phyloP scores from a whole-genome alignment of 2,888 invertebrate genomes.

The Timandra comae region DNA sequence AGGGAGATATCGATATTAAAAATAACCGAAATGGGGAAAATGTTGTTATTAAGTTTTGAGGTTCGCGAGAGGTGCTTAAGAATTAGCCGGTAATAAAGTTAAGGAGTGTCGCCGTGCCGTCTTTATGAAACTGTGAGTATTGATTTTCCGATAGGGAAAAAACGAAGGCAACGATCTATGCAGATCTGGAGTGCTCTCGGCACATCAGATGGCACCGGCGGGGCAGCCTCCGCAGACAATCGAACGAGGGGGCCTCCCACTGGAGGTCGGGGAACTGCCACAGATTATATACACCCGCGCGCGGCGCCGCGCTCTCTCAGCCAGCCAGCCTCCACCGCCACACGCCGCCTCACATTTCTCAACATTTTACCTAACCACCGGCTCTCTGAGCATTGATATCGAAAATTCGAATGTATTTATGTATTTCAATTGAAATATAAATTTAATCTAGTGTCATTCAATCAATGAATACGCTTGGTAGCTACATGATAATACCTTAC shows the following conservation, averaged over 20 bases:
- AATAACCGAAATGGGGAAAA: slow-evolving; percentile 13
- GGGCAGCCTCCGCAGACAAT: slow-evolving; percentile 77
- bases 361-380: too few species aligned
- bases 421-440: too few species aligned
- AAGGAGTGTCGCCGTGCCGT: slow-evolving; percentile 48
- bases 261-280: slow-evolving; percentile 65
- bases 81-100: slow-evolving; percentile 52
- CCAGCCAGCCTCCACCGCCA: too few species aligned
- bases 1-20: slow-evolving; percentile 9
- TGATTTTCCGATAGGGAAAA: slow-evolving; percentile 77
- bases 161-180: slow-evolving; percentile 77
- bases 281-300: slow-evolving; percentile 40
- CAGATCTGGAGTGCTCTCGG: slow-evolving; percentile 77
- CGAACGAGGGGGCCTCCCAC: slow-evolving; percentile 65
- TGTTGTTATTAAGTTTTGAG: slow-evolving; percentile 18
- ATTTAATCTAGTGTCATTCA: too few species aligned
- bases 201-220: slow-evolving; percentile 77
- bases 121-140: slow-evolving; percentile 71
- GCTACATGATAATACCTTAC: slow-evolving; percentile 8
- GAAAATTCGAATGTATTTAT: too few species aligned
- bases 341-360: too few species aligned
- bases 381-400: too few species aligned
- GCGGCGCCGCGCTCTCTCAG: neutral
- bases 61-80: slow-evolving; percentile 23
- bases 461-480: too few species aligned